Percentiles rank a stretch among this genome's conserved stretches.
Conservation (phyloP, 1,140 invertebrate species). For the Onthophagus taurus region DNA sequence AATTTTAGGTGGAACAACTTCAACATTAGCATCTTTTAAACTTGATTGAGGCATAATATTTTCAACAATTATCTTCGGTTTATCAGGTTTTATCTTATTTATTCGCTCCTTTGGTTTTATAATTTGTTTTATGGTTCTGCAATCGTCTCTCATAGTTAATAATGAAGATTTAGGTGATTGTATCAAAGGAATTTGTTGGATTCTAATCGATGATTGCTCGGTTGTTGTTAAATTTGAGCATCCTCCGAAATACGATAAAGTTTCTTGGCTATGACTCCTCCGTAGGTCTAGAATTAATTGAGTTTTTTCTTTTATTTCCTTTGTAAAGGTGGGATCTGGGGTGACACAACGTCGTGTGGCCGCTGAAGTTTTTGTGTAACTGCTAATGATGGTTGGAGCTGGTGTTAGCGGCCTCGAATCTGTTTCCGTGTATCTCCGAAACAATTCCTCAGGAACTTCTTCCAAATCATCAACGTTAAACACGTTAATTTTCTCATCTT, state of each 20-base stretch:
- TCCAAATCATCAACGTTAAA: constrained; percentile 25
- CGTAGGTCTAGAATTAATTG: constrained; percentile 43
- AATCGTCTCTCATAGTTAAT: too few species aligned
- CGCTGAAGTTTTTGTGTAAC: constrained; percentile 38
- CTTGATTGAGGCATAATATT: too few species aligned
- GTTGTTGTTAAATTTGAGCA: constrained; percentile 2
- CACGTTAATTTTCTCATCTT: not conserved
- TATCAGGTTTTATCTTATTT: too few species aligned
- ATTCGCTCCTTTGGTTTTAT: too few species aligned
- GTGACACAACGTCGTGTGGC: constrained; percentile 41
- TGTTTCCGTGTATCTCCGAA: constrained; percentile 63
- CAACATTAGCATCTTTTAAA: too few species aligned
- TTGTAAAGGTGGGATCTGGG: constrained; percentile 36
- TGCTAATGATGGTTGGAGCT: constrained; percentile 58
- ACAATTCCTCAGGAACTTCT: constrained; percentile 46
- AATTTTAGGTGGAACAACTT: constrained; percentile 4
- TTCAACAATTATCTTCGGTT: too few species aligned
- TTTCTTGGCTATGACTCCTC: constrained; percentile 46
- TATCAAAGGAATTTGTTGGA: constrained; percentile 25
- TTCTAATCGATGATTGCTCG: constrained; percentile 28
- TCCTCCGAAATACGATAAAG: constrained; percentile 25
- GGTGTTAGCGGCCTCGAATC: constrained; percentile 69
- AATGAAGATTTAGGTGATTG: too few species aligned
- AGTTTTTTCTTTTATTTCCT: constrained; percentile 29
- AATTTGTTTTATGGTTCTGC: too few species aligned